Conservation (phyloP, 2,888 invertebrate species). For the Tinea trinotella region DNA sequence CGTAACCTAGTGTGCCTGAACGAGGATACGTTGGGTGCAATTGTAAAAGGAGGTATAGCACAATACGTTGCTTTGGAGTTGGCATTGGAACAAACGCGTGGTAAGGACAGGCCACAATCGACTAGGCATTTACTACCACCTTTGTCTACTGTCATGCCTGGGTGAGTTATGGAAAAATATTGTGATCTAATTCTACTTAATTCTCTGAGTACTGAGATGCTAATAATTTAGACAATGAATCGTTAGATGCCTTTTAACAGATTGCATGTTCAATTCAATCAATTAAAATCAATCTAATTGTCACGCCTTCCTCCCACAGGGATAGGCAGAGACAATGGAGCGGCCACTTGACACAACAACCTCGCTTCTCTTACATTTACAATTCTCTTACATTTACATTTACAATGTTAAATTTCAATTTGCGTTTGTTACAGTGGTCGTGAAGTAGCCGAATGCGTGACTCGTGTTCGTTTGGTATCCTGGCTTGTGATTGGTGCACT, state of each 20-base stretch:
- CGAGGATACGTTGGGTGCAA: constrained; percentile 96
- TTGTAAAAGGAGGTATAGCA: constrained; percentile 95
- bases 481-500: constrained; percentile 98
- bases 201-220: too few relatives aligned
- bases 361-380: too few relatives aligned
- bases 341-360: too few relatives aligned
- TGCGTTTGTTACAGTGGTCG: constrained; percentile 52
- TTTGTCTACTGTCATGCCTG: constrained; percentile 72
- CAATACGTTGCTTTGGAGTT: constrained; percentile 95
- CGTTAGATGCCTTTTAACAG: not conserved
- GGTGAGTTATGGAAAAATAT: constrained; percentile 30
- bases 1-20: constrained; percentile 78
- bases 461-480: constrained; percentile 93
- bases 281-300: too few relatives aligned
- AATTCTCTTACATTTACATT: too few relatives aligned
- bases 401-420: not conserved
- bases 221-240: not conserved
- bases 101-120: constrained; percentile 58
- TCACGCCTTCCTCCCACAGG: too few relatives aligned
- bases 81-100: constrained; percentile 87
- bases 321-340: too few relatives aligned
- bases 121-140: constrained; percentile 79
- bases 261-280: too few relatives aligned
- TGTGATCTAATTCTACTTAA: not conserved
- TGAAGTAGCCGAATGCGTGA: constrained; percentile 95